These are phyloP conservation scores for Pheosia gnoma DNA, from an alignment of 2,888 invertebrate species.

Conservation along the genomic window DNA sequence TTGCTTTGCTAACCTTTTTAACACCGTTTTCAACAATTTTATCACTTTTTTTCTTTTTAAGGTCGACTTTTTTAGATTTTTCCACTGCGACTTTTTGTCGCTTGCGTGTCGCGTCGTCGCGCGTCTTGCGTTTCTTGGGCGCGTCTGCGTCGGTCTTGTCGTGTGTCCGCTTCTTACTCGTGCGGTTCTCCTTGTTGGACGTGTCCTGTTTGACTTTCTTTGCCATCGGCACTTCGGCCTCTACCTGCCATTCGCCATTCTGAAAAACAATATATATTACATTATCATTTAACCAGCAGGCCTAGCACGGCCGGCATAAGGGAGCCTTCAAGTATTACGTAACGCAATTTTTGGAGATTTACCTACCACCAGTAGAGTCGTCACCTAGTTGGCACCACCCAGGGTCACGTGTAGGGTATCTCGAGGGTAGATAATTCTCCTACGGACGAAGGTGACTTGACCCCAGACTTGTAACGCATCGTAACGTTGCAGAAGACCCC, in stretches of 20 bases:
- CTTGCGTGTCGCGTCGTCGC: constrained; percentile 19
- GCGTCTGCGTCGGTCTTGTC: constrained; percentile 7
- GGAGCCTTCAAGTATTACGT: too few relatives aligned
- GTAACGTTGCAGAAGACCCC: too few relatives aligned
- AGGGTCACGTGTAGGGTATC: too few relatives aligned
- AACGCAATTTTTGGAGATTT: too few relatives aligned
- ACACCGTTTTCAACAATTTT: constrained; percentile 38
- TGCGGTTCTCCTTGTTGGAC: constrained; percentile 54
- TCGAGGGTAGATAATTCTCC: too few relatives aligned
- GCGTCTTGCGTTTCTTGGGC: constrained; percentile 4
- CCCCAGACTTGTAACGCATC: too few relatives aligned
- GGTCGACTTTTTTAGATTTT: constrained; percentile 5
- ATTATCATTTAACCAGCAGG: too few relatives aligned
- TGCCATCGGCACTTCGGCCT: constrained; percentile 39
- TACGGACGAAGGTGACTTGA: too few relatives aligned
- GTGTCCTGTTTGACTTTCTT: constrained; percentile 45
- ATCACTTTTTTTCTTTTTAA: constrained; percentile 22
- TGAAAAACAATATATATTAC: constrained; percentile 25
- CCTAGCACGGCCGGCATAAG: too few relatives aligned
- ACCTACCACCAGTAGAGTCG: too few relatives aligned
- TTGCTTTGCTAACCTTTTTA: constrained; percentile 21
- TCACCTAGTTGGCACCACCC: too few relatives aligned
- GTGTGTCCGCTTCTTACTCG: constrained; percentile 36
- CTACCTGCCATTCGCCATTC: constrained; percentile 65
- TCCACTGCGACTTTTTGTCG: constrained; percentile 3